These are phyloP conservation scores for Pseudochaenichthys georgianus DNA, from an alignment of 2,797 vertebrate genomes.

Conservation along the genomic window DNA sequence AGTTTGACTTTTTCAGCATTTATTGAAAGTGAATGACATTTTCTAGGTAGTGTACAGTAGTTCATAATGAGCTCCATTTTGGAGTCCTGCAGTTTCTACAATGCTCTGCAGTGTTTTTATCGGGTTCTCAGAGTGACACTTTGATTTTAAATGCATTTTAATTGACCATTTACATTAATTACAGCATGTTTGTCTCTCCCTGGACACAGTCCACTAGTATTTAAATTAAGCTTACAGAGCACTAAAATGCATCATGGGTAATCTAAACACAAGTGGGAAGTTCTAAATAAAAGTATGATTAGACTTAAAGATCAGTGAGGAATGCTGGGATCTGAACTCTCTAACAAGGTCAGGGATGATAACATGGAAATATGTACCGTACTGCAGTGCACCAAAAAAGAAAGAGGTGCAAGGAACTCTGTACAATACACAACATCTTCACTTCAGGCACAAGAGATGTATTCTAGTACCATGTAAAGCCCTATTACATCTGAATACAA, in stretches of 20 bases:
- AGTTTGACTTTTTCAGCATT: constrained; percentile 34
- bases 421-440: not conserved
- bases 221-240: constrained; percentile 28
- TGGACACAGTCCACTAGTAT: constrained; percentile 8
- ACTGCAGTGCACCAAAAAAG: not conserved
- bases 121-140: constrained; percentile 49
- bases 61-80: constrained; percentile 24
- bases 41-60: not conserved
- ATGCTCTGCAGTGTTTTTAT: constrained; percentile 20
- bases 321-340: constrained; percentile 20
- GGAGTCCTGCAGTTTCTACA: constrained; percentile 5
- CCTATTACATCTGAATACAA: not conserved
- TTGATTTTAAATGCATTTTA: constrained; percentile 42
- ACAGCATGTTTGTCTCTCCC: constrained; percentile 19
- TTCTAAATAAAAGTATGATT: constrained; percentile 33
- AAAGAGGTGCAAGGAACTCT: too few species aligned
- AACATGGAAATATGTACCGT: not conserved
- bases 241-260: constrained; percentile 33
- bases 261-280: constrained; percentile 25
- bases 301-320: constrained; percentile 16
- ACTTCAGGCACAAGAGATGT: not conserved
- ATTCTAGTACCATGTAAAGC: not conserved
- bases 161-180: constrained; percentile 51
- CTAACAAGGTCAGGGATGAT: constrained; percentile 1
- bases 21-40: constrained; percentile 10